phyloP scores from a whole-genome alignment of 2,113 vertebrate species.

The Potamarius usumacintae region DNA sequence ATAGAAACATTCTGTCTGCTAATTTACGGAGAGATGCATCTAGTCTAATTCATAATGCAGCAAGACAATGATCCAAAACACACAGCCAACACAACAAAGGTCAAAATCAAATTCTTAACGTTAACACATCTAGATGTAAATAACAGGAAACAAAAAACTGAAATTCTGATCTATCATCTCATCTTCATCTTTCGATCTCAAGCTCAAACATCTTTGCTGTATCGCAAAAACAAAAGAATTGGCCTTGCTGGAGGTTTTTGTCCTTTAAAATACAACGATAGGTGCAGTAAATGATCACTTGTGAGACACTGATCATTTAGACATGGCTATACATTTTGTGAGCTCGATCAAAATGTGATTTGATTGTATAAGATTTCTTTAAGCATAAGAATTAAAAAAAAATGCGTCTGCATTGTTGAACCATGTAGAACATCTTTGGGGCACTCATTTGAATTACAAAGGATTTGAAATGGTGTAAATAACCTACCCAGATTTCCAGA shows the following conservation, averaged over 20 bases:
- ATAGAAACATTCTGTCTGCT: not conserved
- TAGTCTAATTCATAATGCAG: not conserved
- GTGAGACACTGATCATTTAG: not conserved
- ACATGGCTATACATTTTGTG: not conserved
- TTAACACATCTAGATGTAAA: not conserved
- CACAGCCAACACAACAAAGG: too few relatives aligned
- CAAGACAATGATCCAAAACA: not conserved
- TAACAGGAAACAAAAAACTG: not conserved
- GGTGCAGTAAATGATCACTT: not conserved
- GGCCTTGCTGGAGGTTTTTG: too few relatives aligned
- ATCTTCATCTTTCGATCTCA: not conserved
- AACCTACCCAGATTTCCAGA: conserved; percentile 52
- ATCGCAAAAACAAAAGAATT: not conserved
- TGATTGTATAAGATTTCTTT: not conserved
- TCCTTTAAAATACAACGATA: too few relatives aligned
- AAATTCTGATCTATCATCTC: not conserved
- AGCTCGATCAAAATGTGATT: not conserved
- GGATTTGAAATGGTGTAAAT: not conserved
- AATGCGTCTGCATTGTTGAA: not conserved
- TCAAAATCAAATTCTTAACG: not conserved
- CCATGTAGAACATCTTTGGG: not conserved
- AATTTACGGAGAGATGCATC: not conserved
- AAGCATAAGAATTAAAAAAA: not conserved
- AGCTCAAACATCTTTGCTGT: not conserved
- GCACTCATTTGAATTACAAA: not conserved